Conservation (phyloP, 2,113 vertebrate genomes). For the Tonatia bakeri region DNA sequence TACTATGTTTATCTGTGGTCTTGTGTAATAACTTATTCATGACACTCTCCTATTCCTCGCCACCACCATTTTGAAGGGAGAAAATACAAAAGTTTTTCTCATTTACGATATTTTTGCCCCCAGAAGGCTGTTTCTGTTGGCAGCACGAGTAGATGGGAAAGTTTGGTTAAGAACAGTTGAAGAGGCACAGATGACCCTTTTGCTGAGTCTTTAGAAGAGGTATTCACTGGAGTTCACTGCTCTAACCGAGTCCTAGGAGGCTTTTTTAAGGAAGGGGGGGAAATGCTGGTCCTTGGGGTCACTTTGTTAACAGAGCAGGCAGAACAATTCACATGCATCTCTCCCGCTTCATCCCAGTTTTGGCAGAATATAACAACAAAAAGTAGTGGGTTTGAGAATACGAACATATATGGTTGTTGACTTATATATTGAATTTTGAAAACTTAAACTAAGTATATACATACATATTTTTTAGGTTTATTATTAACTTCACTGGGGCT, state of each 20-base stretch:
- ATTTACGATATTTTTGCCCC: background rate
- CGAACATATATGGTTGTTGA: background rate
- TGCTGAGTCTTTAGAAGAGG: conserved; percentile 46
- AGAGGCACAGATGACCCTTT: conserved; percentile 43
- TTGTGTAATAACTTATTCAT: background rate
- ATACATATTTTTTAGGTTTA: background rate
- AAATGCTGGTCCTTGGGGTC: background rate
- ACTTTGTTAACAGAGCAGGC: background rate
- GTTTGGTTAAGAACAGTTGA: conserved; percentile 14
- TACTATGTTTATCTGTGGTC: background rate
- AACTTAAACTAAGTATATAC: background rate
- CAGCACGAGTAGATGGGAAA: background rate
- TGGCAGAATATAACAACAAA: conserved; percentile 39
- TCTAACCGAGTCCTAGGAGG: conserved; percentile 28
- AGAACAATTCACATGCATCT: background rate
- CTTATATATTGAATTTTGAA: too few relatives aligned
- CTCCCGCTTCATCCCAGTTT: background rate
- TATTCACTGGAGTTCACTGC: conserved; percentile 12
- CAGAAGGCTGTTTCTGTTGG: background rate
- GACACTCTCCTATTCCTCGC: background rate
- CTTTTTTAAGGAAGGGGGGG: background rate
- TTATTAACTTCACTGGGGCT: background rate
- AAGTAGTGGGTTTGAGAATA: background rate
- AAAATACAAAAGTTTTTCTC: background rate
- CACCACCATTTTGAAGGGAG: background rate